A percentile compares a stretch with the other conserved stretches of the same genome.
phyloP scores from a whole-genome alignment of 2,113 vertebrate species.

The Eulemur rufifrons region DNA sequence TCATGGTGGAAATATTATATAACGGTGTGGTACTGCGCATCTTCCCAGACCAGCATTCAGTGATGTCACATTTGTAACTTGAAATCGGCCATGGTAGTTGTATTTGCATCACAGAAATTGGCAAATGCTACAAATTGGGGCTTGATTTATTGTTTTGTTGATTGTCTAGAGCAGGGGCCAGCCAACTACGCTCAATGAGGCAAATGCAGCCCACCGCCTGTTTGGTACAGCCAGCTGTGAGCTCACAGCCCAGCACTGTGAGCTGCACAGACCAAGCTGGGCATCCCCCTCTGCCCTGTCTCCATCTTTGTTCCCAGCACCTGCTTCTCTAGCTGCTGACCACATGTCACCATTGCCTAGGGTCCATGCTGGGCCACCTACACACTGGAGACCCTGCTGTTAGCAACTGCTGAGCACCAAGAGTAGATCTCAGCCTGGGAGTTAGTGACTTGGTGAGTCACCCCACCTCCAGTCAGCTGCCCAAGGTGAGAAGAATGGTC shows the following conservation, averaged over 20 bases:
- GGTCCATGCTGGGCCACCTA: neutral
- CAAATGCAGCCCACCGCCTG: neutral
- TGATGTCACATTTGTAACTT: neutral
- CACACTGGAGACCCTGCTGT: neutral
- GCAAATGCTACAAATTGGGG: neutral
- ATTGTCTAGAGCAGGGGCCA: neutral
- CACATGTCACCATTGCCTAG: neutral
- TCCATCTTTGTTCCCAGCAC: neutral
- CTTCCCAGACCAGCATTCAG: neutral
- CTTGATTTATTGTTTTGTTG: conserved; percentile 29
- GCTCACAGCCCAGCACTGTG: neutral
- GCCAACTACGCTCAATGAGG: neutral
- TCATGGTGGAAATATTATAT: neutral
- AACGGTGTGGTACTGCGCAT: neutral
- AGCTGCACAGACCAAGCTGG: neutral
- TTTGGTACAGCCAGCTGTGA: neutral
- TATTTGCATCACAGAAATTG: neutral
- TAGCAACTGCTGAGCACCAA: neutral
- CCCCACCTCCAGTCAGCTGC: neutral
- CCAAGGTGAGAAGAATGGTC: neutral
- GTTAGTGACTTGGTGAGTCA: neutral
- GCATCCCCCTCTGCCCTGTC: neutral
- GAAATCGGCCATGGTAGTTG: neutral
- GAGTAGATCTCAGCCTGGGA: neutral
- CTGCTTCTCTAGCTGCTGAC: neutral